A percentile compares a stretch with the other conserved stretches of the same genome.
Evolutionary conservation across 2,888 invertebrate species (phyloP).

Genomic region (Bimastos eiseni): DNA sequence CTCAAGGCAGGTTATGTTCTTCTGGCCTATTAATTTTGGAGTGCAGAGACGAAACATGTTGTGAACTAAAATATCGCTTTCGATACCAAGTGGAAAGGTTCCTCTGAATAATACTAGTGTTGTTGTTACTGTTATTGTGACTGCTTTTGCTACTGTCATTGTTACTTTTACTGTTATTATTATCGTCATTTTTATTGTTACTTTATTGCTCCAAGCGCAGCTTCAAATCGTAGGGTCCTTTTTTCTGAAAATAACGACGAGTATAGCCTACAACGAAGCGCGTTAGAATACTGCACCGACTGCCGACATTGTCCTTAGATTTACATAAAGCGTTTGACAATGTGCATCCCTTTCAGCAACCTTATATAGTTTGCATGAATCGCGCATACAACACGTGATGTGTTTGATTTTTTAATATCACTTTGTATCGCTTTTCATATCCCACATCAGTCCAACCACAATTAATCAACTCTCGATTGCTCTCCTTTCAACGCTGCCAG

Average conservation of each 20-base stretch:
- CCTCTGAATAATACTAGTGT: too few relatives aligned
- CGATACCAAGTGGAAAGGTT: too few relatives aligned
- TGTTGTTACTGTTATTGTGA: too few relatives aligned
- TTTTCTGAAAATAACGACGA: not conserved
- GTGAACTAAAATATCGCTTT: too few relatives aligned
- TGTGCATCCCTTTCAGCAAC: not conserved
- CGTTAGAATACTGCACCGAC: not conserved
- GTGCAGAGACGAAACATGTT: too few relatives aligned
- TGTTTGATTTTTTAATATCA: not conserved
- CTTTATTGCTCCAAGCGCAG: not conserved
- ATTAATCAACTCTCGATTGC: not conserved
- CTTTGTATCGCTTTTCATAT: not conserved
- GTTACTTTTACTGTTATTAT: too few relatives aligned
- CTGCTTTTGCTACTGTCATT: too few relatives aligned
- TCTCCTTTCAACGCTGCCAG: not conserved
- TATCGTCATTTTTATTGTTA: too few relatives aligned
- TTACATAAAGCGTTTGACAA: not conserved
- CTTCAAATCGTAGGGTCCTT: not conserved
- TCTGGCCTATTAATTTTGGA: too few relatives aligned
- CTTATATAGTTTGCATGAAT: not conserved
- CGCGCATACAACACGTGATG: not conserved
- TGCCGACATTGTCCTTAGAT: not conserved
- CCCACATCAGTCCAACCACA: not conserved
- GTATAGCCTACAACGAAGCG: not conserved
- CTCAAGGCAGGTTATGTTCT: not conserved